Evolutionary conservation across 2,888 invertebrate species (phyloP).

Genomic region (Heteropelma amictum): DNA sequence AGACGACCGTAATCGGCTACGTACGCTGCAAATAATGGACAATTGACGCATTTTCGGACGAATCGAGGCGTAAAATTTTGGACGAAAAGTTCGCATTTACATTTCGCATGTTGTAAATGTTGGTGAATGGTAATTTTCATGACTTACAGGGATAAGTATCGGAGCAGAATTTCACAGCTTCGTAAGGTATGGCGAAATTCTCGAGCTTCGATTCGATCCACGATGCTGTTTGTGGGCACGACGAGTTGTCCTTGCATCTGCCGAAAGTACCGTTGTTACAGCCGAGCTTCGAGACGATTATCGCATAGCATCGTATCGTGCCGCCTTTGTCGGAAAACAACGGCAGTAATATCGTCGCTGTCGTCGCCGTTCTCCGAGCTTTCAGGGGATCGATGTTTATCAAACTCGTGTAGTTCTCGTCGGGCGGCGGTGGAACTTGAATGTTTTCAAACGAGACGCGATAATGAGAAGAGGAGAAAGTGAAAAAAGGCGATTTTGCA

Average conservation of each 20-base stretch:
- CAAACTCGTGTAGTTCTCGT: constrained; percentile 64
- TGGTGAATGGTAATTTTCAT: not conserved
- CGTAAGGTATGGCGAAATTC: constrained; percentile 70
- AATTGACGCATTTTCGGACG: constrained; percentile 30
- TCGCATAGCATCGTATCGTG: constrained; percentile 68
- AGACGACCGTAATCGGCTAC: constrained; percentile 70
- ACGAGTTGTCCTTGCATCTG: constrained; percentile 59
- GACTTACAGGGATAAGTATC: constrained; percentile 65
- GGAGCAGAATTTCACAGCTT: constrained; percentile 67
- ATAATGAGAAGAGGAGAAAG: not conserved
- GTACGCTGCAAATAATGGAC: constrained; percentile 46
- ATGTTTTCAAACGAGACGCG: not conserved
- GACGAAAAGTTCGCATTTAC: too few relatives aligned
- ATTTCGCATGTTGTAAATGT: not conserved
- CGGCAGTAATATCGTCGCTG: constrained; percentile 69
- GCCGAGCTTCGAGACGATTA: constrained; percentile 68
- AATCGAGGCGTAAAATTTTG: not conserved
- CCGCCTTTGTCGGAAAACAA: constrained; percentile 69
- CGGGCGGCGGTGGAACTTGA: constrained; percentile 70
- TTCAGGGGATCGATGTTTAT: constrained; percentile 70
- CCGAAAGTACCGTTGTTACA: constrained; percentile 54
- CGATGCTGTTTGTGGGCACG: constrained; percentile 66
- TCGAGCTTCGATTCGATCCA: constrained; percentile 70
- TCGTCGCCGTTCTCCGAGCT: constrained; percentile 65
- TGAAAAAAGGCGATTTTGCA: not conserved